phyloP scores from a whole-genome alignment of 2,888 invertebrate species.

The Pomacea canaliculata region DNA sequence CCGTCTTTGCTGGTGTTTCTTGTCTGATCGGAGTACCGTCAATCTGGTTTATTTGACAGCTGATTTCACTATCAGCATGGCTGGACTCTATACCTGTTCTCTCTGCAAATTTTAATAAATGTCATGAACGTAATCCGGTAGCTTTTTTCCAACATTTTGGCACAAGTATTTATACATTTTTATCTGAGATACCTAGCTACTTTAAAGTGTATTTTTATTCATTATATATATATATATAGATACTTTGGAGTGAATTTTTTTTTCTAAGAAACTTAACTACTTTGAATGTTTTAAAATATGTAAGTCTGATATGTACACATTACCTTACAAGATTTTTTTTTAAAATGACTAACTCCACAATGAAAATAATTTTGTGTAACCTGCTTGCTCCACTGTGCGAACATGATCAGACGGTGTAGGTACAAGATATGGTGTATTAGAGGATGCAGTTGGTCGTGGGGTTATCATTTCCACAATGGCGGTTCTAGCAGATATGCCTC shows the following conservation, averaged over 20 bases:
- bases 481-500: constrained; percentile 40
- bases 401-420: constrained; percentile 11
- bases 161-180: too few relatives aligned
- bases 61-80: too few relatives aligned
- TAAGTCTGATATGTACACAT: background rate
- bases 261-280: background rate
- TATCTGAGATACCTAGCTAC: too few relatives aligned
- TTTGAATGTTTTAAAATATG: background rate
- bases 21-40: background rate
- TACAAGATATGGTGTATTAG: background rate
- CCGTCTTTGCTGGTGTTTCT: background rate
- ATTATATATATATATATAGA: too few relatives aligned
- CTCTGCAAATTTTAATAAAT: too few relatives aligned
- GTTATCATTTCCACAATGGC: constrained; percentile 59
- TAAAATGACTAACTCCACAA: too few relatives aligned
- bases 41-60: background rate
- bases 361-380: background rate
- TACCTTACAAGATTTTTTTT: background rate
- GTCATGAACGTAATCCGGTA: too few relatives aligned
- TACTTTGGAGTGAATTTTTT: too few relatives aligned
- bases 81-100: too few relatives aligned
- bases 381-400: constrained; percentile 5
- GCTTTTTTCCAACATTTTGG: too few relatives aligned
- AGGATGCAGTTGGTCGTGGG: constrained; percentile 36
- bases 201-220: too few relatives aligned